These are phyloP conservation scores for Drosophila arizonae DNA, from an alignment of 1,140 invertebrate genomes.

Conservation along the genomic window DNA sequence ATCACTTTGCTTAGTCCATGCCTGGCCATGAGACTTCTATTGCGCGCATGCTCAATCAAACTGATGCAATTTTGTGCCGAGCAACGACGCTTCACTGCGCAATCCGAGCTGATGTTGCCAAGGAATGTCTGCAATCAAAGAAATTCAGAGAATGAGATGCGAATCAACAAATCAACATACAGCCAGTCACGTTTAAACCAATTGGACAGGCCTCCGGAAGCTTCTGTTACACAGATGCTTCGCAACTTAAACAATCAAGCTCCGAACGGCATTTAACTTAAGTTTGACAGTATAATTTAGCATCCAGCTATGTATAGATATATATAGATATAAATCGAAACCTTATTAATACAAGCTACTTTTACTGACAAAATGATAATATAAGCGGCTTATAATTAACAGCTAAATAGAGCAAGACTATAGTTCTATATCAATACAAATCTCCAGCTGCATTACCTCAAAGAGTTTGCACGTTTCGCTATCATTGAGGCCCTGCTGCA, in stretches of 20 bases:
- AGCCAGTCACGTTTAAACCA: constrained; percentile 1
- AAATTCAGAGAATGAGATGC: constrained; percentile 27
- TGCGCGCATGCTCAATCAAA: constrained; percentile 77
- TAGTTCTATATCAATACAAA: not conserved
- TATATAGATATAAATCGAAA: not conserved
- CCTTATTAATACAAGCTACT: not conserved
- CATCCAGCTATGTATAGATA: not conserved
- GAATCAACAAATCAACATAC: constrained; percentile 17
- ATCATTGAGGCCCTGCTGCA: constrained; percentile 90
- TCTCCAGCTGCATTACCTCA: constrained; percentile 79
- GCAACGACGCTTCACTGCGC: constrained; percentile 78
- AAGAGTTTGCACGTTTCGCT: constrained; percentile 85
- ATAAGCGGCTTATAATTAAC: not conserved
- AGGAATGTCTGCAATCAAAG: constrained; percentile 60
- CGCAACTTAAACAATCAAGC: not conserved
- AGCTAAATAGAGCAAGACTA: not conserved
- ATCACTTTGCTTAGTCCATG: constrained; percentile 75
- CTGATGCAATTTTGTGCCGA: constrained; percentile 82
- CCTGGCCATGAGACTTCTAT: constrained; percentile 74
- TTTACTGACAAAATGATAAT: not conserved
- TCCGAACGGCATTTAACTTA: too few relatives aligned
- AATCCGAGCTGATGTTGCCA: constrained; percentile 70
- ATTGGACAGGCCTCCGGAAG: constrained; percentile 11
- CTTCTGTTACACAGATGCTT: constrained; percentile 5
- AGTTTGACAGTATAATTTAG: too few relatives aligned